These are phyloP conservation scores for Sylvilagus bachmani DNA, from an alignment of 2,113 vertebrate genomes.

Conservation along the genomic window DNA sequence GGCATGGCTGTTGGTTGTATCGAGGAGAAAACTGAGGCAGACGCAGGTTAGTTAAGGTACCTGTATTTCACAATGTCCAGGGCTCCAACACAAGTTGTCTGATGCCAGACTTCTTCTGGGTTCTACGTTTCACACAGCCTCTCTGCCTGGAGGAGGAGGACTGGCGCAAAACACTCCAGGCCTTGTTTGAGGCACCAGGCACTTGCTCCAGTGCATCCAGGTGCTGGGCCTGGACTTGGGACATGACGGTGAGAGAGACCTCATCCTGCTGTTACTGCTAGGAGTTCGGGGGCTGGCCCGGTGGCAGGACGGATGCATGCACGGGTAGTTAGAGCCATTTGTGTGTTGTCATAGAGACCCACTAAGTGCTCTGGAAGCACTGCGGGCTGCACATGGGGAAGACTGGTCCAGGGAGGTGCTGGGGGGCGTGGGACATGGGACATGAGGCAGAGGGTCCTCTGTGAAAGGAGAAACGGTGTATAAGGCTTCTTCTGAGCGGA, in stretches of 20 bases:
- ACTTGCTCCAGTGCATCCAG: neutral
- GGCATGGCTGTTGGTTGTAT: neutral
- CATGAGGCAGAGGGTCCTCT: neutral
- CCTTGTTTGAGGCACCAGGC: neutral
- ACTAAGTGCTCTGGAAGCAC: neutral
- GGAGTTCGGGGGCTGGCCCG: neutral
- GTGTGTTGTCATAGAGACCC: neutral
- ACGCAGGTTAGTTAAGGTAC: neutral
- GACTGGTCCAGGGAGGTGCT: neutral
- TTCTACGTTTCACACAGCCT: neutral
- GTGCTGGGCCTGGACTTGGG: neutral
- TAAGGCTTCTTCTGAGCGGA: neutral
- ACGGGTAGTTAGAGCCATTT: neutral
- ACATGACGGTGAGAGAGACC: neutral
- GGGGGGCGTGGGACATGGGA: neutral
- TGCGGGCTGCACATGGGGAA: neutral
- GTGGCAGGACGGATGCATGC: neutral
- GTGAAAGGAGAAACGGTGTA: neutral
- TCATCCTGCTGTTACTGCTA: neutral
- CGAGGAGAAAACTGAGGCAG: neutral
- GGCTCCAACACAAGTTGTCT: neutral
- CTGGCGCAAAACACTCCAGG: neutral
- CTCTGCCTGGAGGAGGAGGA: neutral
- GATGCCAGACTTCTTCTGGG: neutral
- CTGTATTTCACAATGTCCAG: neutral